These are phyloP conservation scores for Oxyteleia sp. DNA, from an alignment of 2,888 invertebrate genomes.

Conservation along the genomic window DNA sequence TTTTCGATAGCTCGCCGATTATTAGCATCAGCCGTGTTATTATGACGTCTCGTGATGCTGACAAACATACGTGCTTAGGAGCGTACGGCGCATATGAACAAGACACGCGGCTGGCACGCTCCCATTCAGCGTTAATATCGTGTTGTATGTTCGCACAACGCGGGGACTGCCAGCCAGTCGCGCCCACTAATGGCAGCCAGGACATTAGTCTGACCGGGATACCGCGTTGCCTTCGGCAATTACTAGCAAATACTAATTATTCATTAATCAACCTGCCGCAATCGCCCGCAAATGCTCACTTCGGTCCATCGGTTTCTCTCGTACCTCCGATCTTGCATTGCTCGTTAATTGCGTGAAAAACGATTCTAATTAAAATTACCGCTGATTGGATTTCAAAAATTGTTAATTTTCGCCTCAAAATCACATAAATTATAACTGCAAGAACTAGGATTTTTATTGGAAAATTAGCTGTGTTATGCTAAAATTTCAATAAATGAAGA, in stretches of 20 bases:
- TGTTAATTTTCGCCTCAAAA: neutral
- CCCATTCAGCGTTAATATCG: constrained; percentile 80
- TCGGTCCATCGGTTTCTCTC: constrained; percentile 19
- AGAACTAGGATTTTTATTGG: neutral
- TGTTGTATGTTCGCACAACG: constrained; percentile 70
- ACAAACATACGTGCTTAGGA: constrained; percentile 81
- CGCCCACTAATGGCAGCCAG: constrained; percentile 56
- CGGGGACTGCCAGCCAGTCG: constrained; percentile 47
- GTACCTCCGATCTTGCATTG: constrained; percentile 20
- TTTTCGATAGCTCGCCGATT: constrained; percentile 79
- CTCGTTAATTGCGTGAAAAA: constrained; percentile 36
- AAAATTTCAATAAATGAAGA: too few relatives aligned
- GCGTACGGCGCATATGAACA: constrained; percentile 77
- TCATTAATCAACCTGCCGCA: constrained; percentile 40
- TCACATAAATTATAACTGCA: neutral
- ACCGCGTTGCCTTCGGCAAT: constrained; percentile 46
- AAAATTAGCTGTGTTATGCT: neutral
- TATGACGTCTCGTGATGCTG: constrained; percentile 83
- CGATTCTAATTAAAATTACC: constrained; percentile 40
- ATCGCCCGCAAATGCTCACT: constrained; percentile 40
- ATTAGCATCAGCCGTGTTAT: constrained; percentile 82
- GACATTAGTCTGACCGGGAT: constrained; percentile 15
- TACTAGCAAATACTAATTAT: constrained; percentile 50
- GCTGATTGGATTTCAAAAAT: constrained; percentile 9
- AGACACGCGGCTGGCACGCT: constrained; percentile 87